Evolutionary conservation across 2,113 vertebrate species (phyloP).

Genomic region (Choloepus hoffmanni): DNA sequence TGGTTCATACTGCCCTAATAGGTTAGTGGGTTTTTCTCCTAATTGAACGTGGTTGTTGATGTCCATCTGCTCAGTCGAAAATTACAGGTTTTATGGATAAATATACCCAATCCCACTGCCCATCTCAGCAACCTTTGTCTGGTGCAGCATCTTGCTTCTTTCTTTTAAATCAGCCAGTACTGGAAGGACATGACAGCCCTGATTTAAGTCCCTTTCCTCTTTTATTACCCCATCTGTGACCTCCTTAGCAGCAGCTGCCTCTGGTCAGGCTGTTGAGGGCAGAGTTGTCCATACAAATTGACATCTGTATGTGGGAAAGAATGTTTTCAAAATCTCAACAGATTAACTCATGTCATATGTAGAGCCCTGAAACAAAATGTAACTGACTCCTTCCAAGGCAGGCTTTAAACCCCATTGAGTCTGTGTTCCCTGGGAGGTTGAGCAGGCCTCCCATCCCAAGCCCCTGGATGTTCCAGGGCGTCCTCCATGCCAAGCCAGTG

Average conservation of each 20-base stretch:
- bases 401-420: too few species aligned
- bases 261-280: background rate
- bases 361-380: background rate
- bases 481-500: background rate
- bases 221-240: background rate
- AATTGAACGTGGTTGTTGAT: background rate
- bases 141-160: background rate
- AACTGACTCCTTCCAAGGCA: background rate
- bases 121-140: background rate
- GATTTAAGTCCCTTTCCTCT: background rate
- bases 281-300: background rate
- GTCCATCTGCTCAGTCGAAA: background rate
- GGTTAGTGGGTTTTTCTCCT: background rate
- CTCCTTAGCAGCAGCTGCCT: background rate
- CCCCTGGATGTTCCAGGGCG: background rate
- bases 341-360: background rate
- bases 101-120: background rate
- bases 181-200: background rate
- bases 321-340: conserved; percentile 6
- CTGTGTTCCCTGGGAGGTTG: too few species aligned
- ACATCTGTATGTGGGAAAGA: background rate
- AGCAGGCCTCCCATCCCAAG: background rate
- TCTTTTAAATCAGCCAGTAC: background rate
- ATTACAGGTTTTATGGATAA: background rate
- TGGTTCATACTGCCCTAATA: background rate